Conservation (phyloP, 2,797 vertebrate genomes). For the Scyliorhinus canicula region DNA sequence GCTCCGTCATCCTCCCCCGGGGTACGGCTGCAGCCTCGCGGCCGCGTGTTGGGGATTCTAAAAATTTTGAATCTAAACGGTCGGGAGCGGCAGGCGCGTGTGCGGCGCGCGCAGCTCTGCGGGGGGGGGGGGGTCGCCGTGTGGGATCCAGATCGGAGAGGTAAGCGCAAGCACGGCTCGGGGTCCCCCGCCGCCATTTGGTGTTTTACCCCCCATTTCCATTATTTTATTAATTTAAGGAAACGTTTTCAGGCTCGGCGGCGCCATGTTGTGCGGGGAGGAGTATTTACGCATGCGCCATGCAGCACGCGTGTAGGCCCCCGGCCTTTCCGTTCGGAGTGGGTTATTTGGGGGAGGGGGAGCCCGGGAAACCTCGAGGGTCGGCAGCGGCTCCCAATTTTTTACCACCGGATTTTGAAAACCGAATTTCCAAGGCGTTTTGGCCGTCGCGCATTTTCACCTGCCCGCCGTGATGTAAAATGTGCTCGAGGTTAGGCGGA, state of each 20-base stretch:
- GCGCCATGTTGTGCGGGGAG: slow-evolving; percentile 18
- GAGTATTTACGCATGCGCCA: neutral
- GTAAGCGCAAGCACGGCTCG: neutral
- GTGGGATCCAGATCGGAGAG: neutral
- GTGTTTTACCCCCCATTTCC: too few species aligned
- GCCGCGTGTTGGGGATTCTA: neutral
- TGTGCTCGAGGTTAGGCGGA: neutral
- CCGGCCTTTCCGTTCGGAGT: neutral
- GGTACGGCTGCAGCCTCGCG: neutral
- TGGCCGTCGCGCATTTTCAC: neutral
- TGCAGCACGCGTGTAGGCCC: neutral
- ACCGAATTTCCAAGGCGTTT: too few species aligned
- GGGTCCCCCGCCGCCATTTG: neutral
- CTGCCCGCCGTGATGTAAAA: neutral
- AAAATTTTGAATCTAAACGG: neutral
- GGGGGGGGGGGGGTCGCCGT: neutral
- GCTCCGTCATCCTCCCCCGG: neutral
- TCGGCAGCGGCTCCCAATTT: neutral
- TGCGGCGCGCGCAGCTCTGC: neutral
- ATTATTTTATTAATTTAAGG: neutral
- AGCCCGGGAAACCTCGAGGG: neutral
- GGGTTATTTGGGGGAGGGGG: neutral
- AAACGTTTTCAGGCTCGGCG: neutral
- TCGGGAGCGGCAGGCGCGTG: neutral
- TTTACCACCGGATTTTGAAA: too few species aligned